Conservation (phyloP, 2,888 invertebrate genomes). For the Lissonota sp. region DNA sequence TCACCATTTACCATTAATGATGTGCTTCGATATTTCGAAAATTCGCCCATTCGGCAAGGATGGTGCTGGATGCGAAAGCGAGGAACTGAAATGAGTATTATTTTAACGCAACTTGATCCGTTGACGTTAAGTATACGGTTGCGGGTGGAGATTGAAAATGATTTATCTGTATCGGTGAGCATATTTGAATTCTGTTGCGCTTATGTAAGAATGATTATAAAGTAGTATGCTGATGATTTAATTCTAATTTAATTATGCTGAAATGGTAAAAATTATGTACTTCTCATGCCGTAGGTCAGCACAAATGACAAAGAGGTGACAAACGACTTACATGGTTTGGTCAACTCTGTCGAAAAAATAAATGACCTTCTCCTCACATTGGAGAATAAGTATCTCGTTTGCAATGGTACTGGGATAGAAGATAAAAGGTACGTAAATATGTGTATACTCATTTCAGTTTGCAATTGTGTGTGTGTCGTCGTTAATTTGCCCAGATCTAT, state of each 20-base stretch:
- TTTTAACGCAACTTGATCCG: conserved; percentile 9
- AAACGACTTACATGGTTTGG: background rate
- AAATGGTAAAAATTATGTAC: background rate
- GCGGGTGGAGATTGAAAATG: background rate
- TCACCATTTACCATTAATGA: conserved; percentile 1
- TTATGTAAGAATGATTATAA: background rate
- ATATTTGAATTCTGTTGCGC: background rate
- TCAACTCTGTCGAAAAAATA: conserved; percentile 24
- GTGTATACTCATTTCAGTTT: too few relatives aligned
- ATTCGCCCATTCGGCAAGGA: background rate
- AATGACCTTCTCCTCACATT: conserved; percentile 13
- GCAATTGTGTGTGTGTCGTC: too few relatives aligned
- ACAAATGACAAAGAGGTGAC: conserved; percentile 15
- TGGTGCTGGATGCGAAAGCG: conserved; percentile 22
- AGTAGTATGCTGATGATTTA: too few relatives aligned
- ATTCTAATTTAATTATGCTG: too few relatives aligned
- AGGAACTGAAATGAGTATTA: background rate
- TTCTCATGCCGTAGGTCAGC: background rate
- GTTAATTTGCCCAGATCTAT: too few relatives aligned
- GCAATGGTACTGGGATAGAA: conserved; percentile 8
- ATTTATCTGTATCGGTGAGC: conserved; percentile 25
- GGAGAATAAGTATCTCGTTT: conserved; percentile 15
- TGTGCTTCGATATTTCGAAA: conserved; percentile 1
- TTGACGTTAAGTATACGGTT: conserved; percentile 5
- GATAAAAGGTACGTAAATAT: background rate